A percentile compares a stretch with the other conserved stretches of the same genome.
Evolutionary conservation across 2,888 invertebrate species (phyloP).

Genomic region (Rhynchonema sp.): DNA sequence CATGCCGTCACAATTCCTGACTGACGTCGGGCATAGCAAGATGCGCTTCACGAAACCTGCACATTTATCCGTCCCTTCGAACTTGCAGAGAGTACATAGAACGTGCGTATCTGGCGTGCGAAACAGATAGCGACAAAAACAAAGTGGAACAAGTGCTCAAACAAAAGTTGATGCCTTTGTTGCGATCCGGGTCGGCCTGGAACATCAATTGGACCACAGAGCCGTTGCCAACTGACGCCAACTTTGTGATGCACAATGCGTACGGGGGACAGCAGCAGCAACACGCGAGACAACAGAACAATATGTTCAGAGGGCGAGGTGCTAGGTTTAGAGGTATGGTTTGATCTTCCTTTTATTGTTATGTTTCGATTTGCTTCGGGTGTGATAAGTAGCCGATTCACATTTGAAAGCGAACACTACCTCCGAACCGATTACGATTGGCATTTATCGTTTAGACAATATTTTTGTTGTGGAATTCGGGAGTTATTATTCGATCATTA

Average conservation of each 20-base stretch:
- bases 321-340: too few relatives aligned
- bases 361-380: too few relatives aligned
- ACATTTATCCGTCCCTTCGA: background rate
- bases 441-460: too few relatives aligned
- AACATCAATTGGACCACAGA: constrained; percentile 84
- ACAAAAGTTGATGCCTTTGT: constrained; percentile 73
- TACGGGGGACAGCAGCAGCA: background rate
- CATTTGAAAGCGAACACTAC: too few relatives aligned
- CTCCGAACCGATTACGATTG: too few relatives aligned
- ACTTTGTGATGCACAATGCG: constrained; percentile 8
- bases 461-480: too few relatives aligned
- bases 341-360: too few relatives aligned
- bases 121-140: constrained; percentile 68
- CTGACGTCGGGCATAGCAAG: background rate
- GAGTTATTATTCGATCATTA: too few relatives aligned
- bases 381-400: too few relatives aligned
- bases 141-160: constrained; percentile 81
- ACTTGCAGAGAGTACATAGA: constrained; percentile 53
- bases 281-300: too few relatives aligned
- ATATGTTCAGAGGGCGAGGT: too few relatives aligned
- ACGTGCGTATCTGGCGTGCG: constrained; percentile 73
- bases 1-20: background rate
- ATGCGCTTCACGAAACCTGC: background rate
- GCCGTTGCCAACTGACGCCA: constrained; percentile 50
- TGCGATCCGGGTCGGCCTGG: constrained; percentile 64